Evolutionary conservation across 2,113 vertebrate genomes (phyloP), one percentile per base, ranked within the genome.

Genomic region (Dasyornis broadbenti): DNA sequence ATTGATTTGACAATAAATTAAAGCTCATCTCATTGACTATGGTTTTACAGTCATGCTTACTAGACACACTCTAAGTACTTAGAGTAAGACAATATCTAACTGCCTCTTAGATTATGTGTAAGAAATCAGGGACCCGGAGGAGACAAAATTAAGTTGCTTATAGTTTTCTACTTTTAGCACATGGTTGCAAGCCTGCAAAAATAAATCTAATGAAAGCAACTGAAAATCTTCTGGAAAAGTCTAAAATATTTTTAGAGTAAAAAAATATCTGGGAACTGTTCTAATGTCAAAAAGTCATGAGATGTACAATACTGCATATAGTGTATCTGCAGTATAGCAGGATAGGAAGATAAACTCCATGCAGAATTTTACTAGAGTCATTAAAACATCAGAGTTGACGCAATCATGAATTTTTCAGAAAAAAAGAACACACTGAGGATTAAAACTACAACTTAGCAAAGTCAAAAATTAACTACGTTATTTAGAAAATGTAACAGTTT

Each of bases 381-480:
- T 19, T 71, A 47, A 35, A 79, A 68, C 0, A 0, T 6, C 4
- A 54, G 5, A 54, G 3, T 26, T 13, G 12, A 89, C 35, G 13
- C 6, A 54, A 47, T 7, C 4, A 27, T 20, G 0, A 66, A 1
- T 37, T 45, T 63, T 80, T 30, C 13, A 40, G 4, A 7, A 19
- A 35, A 65, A 61, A 31, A 15, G 31, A 49, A 23, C 37, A 11
- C 39, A 39, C 9, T 30, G 12, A 65, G 15, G 61, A 70, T 3
- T 31, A 71, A 33, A 70, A 53, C 1, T 18, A 65, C 1, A 9
- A 30, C 17, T 85, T 21, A 31, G 3, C 7, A 1, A 73, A 47
- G 2, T n/a, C n/a, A n/a, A n/a, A n/a, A n/a, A n/a, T n/a, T n/a
- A n/a, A n/a, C n/a, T n/a, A n/a, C n/a, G n/a, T 19, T 52, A 50